These are phyloP conservation scores for Nymphalis c-album DNA, from an alignment of 2,888 invertebrate genomes.

Conservation along the genomic window DNA sequence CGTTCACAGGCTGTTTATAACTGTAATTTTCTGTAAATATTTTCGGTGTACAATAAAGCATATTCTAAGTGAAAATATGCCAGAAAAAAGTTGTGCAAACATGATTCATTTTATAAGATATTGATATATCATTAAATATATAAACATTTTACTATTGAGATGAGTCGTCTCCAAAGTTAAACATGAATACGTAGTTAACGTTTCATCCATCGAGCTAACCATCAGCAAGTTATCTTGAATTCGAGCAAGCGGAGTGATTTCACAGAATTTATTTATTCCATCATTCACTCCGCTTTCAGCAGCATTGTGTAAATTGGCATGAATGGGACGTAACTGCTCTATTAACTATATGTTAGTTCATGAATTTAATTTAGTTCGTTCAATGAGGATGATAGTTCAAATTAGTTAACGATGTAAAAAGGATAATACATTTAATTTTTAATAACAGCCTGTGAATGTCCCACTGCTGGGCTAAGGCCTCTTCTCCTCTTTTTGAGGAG, in stretches of 20 bases:
- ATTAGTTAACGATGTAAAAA: neutral
- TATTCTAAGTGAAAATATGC: no score
- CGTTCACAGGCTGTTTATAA: no score
- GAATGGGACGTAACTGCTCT: constrained; percentile 19
- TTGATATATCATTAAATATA: no score
- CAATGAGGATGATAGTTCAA: neutral
- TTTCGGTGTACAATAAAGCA: no score
- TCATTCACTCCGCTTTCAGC: constrained; percentile 19
- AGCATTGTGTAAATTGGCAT: constrained; percentile 18
- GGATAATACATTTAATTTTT: no score
- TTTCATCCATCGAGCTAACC: neutral
- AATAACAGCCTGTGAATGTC: no score
- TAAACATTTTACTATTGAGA: neutral
- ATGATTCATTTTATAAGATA: no score
- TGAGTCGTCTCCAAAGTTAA: constrained; percentile 1
- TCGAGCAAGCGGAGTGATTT: constrained; percentile 19
- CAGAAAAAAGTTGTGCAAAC: no score
- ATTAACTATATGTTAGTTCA: neutral
- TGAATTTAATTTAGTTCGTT: constrained; percentile 2
- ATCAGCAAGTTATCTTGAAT: constrained; percentile 20
- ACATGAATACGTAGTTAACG: neutral
- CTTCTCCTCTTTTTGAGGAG: no score
- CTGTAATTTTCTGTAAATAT: no score
- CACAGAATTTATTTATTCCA: constrained; percentile 23
- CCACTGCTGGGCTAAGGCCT: no score